Evolutionary conservation across 1,140 invertebrate genomes (phyloP).

Genomic region (Macrobrachium nipponense): DNA sequence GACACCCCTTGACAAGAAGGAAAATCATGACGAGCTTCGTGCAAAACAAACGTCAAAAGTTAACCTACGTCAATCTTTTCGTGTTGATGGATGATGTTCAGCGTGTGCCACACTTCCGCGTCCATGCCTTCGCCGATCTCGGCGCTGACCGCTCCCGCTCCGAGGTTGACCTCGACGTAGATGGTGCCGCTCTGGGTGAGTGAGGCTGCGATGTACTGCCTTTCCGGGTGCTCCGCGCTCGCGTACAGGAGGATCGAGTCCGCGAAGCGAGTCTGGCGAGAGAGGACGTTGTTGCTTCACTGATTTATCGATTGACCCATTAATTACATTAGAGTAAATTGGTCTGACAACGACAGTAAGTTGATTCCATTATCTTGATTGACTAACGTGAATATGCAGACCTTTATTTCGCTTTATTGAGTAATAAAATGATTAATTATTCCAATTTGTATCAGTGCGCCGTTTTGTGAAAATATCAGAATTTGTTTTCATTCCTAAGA

Average conservation of each 20-base stretch:
- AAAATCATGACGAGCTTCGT: too few species aligned
- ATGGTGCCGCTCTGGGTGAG: conserved; percentile 20
- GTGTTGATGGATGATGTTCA: conserved; percentile 43
- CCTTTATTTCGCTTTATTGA: too few species aligned
- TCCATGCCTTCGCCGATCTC: conserved; percentile 8
- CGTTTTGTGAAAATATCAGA: too few species aligned
- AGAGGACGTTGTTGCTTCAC: not conserved
- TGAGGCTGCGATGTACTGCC: conserved; percentile 34
- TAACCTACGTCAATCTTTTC: conserved; percentile 26
- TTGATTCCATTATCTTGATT: too few species aligned
- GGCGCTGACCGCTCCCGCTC: conserved; percentile 16
- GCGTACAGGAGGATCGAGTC: conserved; percentile 52
- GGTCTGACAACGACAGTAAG: too few species aligned
- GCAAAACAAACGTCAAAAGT: too few species aligned
- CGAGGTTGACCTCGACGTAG: conserved; percentile 47
- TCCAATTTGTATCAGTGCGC: too few species aligned
- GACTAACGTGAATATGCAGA: too few species aligned
- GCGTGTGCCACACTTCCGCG: conserved; percentile 18
- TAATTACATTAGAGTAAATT: not conserved
- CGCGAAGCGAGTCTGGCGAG: conserved; percentile 19
- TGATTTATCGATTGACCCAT: not conserved
- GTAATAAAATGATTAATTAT: too few species aligned
- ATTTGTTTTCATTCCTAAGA: too few species aligned
- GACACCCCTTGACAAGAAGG: too few species aligned
- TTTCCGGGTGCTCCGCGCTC: conserved; percentile 40